Evolutionary conservation across 2,113 vertebrate species (phyloP).

Genomic region (Progne subis): DNA sequence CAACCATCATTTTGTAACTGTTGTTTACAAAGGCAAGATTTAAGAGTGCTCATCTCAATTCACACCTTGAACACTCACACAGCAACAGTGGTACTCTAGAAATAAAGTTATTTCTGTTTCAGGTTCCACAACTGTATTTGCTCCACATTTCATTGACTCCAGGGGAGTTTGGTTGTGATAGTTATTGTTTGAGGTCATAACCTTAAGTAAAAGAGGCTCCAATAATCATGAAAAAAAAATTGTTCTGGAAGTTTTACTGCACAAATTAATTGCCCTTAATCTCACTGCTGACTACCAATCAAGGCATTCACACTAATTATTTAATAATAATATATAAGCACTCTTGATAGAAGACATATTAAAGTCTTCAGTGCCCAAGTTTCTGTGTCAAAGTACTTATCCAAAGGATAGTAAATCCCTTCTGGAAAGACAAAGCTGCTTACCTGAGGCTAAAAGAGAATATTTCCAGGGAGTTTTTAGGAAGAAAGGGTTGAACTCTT

Average conservation of each 20-base stretch:
- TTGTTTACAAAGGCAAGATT: neutral
- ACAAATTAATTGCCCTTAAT: neutral
- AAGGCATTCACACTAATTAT: neutral
- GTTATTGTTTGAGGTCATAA: neutral
- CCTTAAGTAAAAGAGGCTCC: neutral
- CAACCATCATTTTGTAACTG: neutral
- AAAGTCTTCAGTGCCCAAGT: neutral
- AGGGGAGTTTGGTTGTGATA: neutral
- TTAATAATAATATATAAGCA: neutral
- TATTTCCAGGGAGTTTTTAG: neutral
- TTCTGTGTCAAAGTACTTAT: neutral
- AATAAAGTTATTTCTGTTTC: neutral
- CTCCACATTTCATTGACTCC: neutral
- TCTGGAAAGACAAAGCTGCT: neutral
- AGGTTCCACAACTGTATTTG: neutral
- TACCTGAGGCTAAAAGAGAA: neutral
- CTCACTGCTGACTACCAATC: neutral
- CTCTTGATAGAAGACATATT: neutral
- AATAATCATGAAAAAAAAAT: neutral
- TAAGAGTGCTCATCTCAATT: neutral
- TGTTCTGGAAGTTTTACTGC: neutral
- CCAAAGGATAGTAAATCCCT: neutral
- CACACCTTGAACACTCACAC: neutral
- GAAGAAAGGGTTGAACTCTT: neutral
- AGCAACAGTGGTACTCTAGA: neutral